A percentile compares a stretch with the other conserved stretches of the same genome.
Conservation (phyloP, 1,140 invertebrate genomes). For the Zaprionus capensis region DNA sequence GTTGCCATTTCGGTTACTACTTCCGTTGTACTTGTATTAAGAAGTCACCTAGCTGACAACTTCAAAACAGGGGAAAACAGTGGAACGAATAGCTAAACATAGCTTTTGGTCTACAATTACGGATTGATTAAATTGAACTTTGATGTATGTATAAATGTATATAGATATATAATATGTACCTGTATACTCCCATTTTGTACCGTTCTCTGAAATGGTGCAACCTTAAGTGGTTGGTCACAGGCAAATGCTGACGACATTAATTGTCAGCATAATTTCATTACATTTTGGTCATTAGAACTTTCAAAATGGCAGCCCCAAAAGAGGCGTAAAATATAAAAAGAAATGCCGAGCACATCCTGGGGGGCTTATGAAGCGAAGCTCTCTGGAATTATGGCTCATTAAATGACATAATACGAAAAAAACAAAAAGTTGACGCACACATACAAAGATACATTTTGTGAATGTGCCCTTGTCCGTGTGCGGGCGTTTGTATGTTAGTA, state of each 20-base stretch:
- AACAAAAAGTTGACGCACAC: slow-evolving; percentile 5
- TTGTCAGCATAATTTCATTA: slow-evolving; percentile 75
- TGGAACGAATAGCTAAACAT: slow-evolving; percentile 13
- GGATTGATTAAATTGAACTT: too few species aligned
- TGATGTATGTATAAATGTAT: neutral
- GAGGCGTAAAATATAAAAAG: slow-evolving; percentile 41
- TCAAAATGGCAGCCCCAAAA: slow-evolving; percentile 50
- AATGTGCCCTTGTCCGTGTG: slow-evolving; percentile 13
- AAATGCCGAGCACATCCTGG: slow-evolving; percentile 45
- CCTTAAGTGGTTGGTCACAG: slow-evolving; percentile 1
- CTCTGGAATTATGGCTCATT: slow-evolving; percentile 76
- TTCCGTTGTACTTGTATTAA: slow-evolving; percentile 48
- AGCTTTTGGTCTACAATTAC: neutral
- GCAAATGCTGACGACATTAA: slow-evolving; percentile 57
- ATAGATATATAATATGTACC: neutral
- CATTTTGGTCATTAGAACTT: slow-evolving; percentile 75
- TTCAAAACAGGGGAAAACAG: neutral
- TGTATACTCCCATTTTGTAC: neutral
- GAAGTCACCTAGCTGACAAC: slow-evolving; percentile 66
- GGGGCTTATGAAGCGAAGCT: slow-evolving; percentile 39
- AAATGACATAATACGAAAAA: slow-evolving; percentile 71
- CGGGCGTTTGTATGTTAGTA: slow-evolving; percentile 19
- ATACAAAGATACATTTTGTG: slow-evolving; percentile 10
- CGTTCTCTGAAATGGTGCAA: slow-evolving; percentile 5
- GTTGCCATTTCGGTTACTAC: slow-evolving; percentile 16